Percentiles rank a stretch among this genome's conserved stretches.
phyloP scores from a whole-genome alignment of 2,888 invertebrate species.

The Noctua pronuba region DNA sequence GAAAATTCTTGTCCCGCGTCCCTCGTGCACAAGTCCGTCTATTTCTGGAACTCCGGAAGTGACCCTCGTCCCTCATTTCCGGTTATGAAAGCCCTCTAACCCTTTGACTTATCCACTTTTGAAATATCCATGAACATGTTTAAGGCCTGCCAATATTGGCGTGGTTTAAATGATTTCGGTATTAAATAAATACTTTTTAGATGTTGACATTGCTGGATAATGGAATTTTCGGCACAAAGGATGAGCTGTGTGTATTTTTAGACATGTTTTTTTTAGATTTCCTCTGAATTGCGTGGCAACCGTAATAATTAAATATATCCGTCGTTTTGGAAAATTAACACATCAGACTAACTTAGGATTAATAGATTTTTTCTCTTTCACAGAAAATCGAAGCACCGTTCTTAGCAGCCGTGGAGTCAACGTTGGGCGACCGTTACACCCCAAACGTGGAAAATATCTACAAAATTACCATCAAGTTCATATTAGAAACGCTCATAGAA shows the following conservation, averaged over 20 bases:
- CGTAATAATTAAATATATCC: background rate
- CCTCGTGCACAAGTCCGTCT: conserved; percentile 12
- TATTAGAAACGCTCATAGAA: conserved; percentile 95
- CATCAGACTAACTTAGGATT: background rate
- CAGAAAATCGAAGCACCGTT: conserved; percentile 98
- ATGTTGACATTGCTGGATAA: background rate
- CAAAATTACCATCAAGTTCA: conserved; percentile 97
- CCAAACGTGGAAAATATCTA: conserved; percentile 97
- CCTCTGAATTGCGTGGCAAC: background rate
- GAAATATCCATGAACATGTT: conserved; percentile 32
- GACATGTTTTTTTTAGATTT: background rate
- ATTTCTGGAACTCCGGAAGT: conserved; percentile 48
- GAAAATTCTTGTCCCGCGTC: background rate
- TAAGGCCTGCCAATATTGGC: conserved; percentile 19
- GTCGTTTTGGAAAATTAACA: background rate
- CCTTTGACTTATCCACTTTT: conserved; percentile 40
- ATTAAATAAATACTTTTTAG: conserved; percentile 16
- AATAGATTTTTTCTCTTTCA: conserved; percentile 58
- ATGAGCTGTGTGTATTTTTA: conserved; percentile 10
- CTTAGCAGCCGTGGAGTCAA: conserved; percentile 95
- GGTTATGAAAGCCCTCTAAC: conserved; percentile 38
- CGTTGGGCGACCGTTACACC: conserved; percentile 96
- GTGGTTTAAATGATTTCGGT: conserved; percentile 14
- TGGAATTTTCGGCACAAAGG: background rate
- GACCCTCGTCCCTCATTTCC: conserved; percentile 55